Evolutionary conservation across 2,113 vertebrate genomes (phyloP).

Genomic region (Nibea albiflora): DNA sequence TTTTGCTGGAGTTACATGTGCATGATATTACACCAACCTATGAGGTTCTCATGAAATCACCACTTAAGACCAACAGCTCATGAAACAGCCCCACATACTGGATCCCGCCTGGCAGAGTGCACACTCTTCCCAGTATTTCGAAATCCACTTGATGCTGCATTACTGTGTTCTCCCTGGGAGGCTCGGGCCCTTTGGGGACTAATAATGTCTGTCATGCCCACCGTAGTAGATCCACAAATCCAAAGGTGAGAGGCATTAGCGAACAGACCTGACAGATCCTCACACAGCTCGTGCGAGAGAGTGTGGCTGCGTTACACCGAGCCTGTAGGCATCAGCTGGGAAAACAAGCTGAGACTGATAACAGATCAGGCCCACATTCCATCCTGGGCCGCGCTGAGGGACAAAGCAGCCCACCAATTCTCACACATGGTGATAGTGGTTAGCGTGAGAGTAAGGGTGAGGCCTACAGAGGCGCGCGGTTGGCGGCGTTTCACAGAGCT

Average conservation of each 20-base stretch:
- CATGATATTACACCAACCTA: not conserved
- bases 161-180: conserved; percentile 4
- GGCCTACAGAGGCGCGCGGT: conserved; percentile 42
- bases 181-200: conserved; percentile 25
- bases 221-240: conserved; percentile 20
- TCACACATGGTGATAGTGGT: conserved; percentile 47
- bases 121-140: not conserved
- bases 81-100: not conserved
- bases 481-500: conserved; percentile 51
- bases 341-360: conserved; percentile 70
- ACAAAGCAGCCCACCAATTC: conserved; percentile 60
- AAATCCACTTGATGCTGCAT: conserved; percentile 26
- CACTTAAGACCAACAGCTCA: not conserved
- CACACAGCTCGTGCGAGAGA: conserved; percentile 8
- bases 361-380: conserved; percentile 68
- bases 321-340: conserved; percentile 69
- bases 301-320: conserved; percentile 19
- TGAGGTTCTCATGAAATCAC: not conserved
- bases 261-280: conserved; percentile 34
- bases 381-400: conserved; percentile 38
- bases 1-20: not conserved
- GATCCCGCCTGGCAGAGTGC: conserved; percentile 1
- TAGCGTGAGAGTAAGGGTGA: conserved; percentile 47
- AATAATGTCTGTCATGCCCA: conserved; percentile 26
- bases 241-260: conserved; percentile 41